Percentiles rank a stretch among this genome's conserved stretches.
phyloP scores from a whole-genome alignment of 2,797 vertebrate genomes.

The Crypturellus tataupa region DNA sequence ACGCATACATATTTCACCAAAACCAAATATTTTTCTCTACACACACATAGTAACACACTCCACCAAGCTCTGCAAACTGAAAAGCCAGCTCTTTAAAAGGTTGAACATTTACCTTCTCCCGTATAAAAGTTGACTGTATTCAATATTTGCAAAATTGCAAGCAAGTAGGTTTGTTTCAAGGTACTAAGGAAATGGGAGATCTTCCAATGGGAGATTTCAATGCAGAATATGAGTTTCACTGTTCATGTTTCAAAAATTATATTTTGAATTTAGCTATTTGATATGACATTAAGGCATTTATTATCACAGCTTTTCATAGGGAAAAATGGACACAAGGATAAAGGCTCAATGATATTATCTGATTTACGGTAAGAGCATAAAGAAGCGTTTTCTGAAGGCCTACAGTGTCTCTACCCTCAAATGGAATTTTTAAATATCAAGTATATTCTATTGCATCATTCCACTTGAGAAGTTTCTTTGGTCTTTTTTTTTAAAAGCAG shows the following conservation, averaged over 20 bases:
- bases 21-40: background rate
- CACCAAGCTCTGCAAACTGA: conserved; percentile 17
- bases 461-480: background rate
- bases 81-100: conserved; percentile 27
- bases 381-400: background rate
- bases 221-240: background rate
- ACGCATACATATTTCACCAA: background rate
- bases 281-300: background rate
- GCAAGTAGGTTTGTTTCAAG: background rate
- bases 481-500: background rate
- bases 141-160: conserved; percentile 19
- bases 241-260: background rate
- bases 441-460: background rate
- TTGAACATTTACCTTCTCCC: conserved; percentile 11
- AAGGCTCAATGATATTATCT: background rate
- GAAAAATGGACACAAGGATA: background rate
- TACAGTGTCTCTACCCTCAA: background rate
- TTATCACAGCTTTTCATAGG: background rate
- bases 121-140: conserved; percentile 11
- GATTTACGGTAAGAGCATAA: background rate
- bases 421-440: background rate
- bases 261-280: background rate
- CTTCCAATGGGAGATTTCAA: conserved; percentile 2
- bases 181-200: background rate
- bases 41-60: conserved; percentile 41